These are phyloP conservation scores for Pseudochaenichthys georgianus DNA, from an alignment of 2,797 vertebrate genomes.

Conservation along the genomic window DNA sequence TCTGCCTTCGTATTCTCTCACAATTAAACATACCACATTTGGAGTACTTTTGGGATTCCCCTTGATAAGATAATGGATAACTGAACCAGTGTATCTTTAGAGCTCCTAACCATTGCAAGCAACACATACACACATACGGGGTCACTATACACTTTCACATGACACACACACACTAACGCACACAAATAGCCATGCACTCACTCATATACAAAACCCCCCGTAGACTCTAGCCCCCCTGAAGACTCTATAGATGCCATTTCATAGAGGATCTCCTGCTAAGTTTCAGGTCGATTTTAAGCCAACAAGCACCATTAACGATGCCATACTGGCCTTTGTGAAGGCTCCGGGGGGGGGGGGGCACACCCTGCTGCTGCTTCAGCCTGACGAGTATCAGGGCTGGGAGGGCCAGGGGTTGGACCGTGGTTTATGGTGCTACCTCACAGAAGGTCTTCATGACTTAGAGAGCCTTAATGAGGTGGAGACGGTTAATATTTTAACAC, in stretches of 20 bases:
- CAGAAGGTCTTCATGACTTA: conserved; percentile 71
- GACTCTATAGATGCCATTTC: conserved; percentile 52
- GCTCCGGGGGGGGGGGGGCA: conserved; percentile 40
- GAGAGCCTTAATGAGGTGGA: conserved; percentile 76
- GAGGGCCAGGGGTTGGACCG: conserved; percentile 50
- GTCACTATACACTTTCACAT: conserved; percentile 4
- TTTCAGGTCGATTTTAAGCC: conserved; percentile 65
- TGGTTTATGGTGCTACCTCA: conserved; percentile 57
- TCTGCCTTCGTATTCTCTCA: no score
- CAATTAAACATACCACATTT: no score
- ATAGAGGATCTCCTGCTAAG: conserved; percentile 57
- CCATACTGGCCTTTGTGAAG: conserved; percentile 69
- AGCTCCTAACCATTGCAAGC: not conserved
- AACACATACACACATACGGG: not conserved
- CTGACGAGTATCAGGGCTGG: conserved; percentile 44
- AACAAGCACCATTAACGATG: conserved; percentile 71
- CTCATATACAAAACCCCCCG: conserved; percentile 22
- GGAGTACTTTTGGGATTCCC: no score
- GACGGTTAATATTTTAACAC: conserved; percentile 85
- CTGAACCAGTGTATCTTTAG: not conserved
- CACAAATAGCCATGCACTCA: not conserved
- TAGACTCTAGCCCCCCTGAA: conserved; percentile 24
- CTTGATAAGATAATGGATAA: not conserved
- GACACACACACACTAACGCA: not conserved
- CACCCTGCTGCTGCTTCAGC: conserved; percentile 62